Evolutionary conservation across 1,140 invertebrate species (phyloP).

Genomic region (Cardiocondyla obscurior): DNA sequence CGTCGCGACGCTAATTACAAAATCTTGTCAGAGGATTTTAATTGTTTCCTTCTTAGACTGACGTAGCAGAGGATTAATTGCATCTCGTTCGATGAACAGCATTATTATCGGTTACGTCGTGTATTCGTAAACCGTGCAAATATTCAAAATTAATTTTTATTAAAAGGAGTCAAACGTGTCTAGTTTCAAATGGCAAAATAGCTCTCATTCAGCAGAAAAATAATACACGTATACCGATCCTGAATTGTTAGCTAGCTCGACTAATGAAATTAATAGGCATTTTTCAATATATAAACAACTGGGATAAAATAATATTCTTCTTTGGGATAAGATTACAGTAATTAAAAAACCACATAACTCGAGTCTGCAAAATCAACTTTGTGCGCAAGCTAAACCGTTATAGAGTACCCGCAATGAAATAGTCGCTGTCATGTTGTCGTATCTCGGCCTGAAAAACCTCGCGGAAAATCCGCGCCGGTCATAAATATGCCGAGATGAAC

Average conservation of each 20-base stretch:
- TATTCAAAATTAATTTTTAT: not conserved
- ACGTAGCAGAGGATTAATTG: not conserved
- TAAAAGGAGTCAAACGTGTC: not conserved
- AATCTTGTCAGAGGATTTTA: slow-evolving; percentile 38
- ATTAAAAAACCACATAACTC: slow-evolving; percentile 51
- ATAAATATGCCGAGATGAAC: slow-evolving; percentile 40
- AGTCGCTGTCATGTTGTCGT: slow-evolving; percentile 13
- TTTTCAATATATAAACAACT: too few species aligned
- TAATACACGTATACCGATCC: too few species aligned
- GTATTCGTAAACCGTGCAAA: not conserved
- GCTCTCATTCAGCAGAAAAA: too few species aligned
- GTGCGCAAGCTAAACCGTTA: slow-evolving; percentile 49
- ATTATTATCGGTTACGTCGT: not conserved
- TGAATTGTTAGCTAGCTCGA: too few species aligned
- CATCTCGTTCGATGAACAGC: not conserved
- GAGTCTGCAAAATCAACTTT: slow-evolving; percentile 52
- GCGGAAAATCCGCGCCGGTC: slow-evolving; percentile 43
- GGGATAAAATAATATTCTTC: too few species aligned
- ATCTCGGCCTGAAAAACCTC: slow-evolving; percentile 1
- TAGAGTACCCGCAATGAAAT: slow-evolving; percentile 43
- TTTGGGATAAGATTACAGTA: too few species aligned
- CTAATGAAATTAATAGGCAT: too few species aligned
- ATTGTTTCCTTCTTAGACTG: not conserved
- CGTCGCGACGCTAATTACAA: slow-evolving; percentile 48
- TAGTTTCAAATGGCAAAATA: not conserved